These are phyloP conservation scores for Pogonocherus hispidulus DNA, from an alignment of 2,888 invertebrate genomes.

Conservation along the genomic window DNA sequence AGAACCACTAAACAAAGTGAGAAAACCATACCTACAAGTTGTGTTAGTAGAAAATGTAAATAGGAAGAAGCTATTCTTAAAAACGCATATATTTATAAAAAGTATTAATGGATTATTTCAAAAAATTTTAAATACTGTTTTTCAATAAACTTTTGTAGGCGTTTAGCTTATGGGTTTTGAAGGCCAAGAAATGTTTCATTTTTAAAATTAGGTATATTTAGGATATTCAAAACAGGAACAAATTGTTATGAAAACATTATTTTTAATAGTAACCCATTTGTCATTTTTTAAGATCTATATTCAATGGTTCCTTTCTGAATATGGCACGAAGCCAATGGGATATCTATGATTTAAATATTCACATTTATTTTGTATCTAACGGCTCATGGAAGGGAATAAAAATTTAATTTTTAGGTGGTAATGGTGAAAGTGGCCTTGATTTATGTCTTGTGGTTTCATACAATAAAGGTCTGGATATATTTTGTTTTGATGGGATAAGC, in stretches of 20 bases:
- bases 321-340: slow-evolving; percentile 23
- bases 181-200: not conserved
- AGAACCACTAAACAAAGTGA: too few species aligned
- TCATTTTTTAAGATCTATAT: slow-evolving; percentile 16
- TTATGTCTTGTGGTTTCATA: slow-evolving; percentile 55
- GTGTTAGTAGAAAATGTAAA: too few species aligned
- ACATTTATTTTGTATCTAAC: slow-evolving; percentile 1
- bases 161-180: not conserved
- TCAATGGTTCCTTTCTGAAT: slow-evolving; percentile 16
- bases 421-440: slow-evolving; percentile 43
- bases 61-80: too few species aligned
- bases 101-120: too few species aligned
- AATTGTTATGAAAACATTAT: slow-evolving; percentile 6
- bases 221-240: not conserved
- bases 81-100: too few species aligned
- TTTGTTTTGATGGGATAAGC: slow-evolving; percentile 51
- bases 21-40: too few species aligned
- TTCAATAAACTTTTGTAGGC: not conserved
- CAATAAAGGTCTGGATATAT: slow-evolving; percentile 53
- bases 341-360: slow-evolving; percentile 13
- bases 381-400: too few species aligned
- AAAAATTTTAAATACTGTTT: not conserved
- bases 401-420: slow-evolving; percentile 47
- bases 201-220: slow-evolving; percentile 6
- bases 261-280: slow-evolving; percentile 28